A percentile compares a stretch with the other conserved stretches of the same genome.
Evolutionary conservation across 2,113 vertebrate genomes (phyloP).

Genomic region (Callaeas wilsoni): DNA sequence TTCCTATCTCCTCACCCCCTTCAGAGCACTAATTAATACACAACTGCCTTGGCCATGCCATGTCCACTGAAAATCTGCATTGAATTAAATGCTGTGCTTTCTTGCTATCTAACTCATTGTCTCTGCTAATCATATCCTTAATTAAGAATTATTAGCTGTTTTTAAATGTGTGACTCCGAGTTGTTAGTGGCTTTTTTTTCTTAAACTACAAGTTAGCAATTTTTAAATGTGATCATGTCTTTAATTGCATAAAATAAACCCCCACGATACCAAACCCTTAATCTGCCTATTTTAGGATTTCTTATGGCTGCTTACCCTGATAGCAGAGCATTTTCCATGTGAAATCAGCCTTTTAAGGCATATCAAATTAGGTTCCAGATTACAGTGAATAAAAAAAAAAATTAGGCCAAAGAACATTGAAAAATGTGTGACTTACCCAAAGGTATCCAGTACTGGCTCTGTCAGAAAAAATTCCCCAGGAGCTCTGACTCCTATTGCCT

Average conservation of each 20-base stretch:
- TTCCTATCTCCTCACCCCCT: background rate
- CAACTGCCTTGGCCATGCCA: background rate
- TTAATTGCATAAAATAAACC: conserved; percentile 53
- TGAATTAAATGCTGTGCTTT: conserved; percentile 32
- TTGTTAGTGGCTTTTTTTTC: background rate
- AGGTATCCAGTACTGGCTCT: background rate
- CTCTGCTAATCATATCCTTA: conserved; percentile 55
- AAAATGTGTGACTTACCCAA: conserved; percentile 1
- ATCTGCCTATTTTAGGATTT: conserved; percentile 57
- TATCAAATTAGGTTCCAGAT: conserved; percentile 32
- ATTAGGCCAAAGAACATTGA: conserved; percentile 6
- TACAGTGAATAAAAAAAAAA: conserved; percentile 1
- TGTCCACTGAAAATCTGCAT: conserved; percentile 14
- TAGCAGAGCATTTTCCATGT: conserved; percentile 20
- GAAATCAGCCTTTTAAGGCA: conserved; percentile 33
- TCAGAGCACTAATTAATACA: conserved; percentile 57
- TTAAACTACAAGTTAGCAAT: conserved; percentile 16
- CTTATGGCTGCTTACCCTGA: conserved; percentile 41
- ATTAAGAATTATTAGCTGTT: conserved; percentile 37
- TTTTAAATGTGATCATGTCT: conserved; percentile 41
- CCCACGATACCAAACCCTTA: conserved; percentile 42
- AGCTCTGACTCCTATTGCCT: background rate
- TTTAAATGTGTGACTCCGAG: background rate
- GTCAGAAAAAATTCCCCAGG: background rate
- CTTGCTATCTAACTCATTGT: conserved; percentile 25